These are phyloP conservation scores for Myotis myotis DNA, from an alignment of 2,797 vertebrate species.

Conservation along the genomic window DNA sequence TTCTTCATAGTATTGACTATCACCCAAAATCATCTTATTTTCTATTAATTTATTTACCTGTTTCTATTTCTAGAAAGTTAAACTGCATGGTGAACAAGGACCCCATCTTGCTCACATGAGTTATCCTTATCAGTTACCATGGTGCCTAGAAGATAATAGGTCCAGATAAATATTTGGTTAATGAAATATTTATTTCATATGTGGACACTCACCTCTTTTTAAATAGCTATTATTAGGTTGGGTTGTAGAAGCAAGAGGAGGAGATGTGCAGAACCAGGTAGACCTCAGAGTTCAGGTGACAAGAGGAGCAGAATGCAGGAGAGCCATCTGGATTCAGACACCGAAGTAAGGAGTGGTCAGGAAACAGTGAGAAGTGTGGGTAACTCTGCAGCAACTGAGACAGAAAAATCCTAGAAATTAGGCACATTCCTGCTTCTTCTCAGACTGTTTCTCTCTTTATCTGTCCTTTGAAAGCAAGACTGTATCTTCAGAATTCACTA, in stretches of 20 bases:
- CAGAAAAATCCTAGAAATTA: background rate
- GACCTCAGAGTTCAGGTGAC: background rate
- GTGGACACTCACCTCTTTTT: background rate
- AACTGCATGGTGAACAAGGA: background rate
- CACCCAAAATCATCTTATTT: background rate
- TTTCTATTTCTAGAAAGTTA: background rate
- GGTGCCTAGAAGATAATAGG: background rate
- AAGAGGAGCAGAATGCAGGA: background rate
- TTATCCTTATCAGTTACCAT: background rate
- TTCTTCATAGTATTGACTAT: background rate
- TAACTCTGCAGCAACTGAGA: background rate
- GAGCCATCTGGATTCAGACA: background rate
- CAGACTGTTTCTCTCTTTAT: background rate
- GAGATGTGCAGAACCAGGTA: background rate
- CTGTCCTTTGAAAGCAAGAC: background rate
- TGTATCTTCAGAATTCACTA: background rate
- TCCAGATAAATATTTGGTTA: background rate
- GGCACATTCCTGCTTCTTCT: background rate
- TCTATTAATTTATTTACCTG: background rate
- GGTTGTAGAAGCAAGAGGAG: background rate
- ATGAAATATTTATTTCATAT: background rate
- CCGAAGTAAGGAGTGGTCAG: background rate
- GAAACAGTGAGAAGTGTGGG: background rate
- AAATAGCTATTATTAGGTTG: background rate
- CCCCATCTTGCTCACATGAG: background rate